Evolutionary conservation across 2,113 vertebrate species (phyloP).

Genomic region (Phalacrocorax brasilianus): DNA sequence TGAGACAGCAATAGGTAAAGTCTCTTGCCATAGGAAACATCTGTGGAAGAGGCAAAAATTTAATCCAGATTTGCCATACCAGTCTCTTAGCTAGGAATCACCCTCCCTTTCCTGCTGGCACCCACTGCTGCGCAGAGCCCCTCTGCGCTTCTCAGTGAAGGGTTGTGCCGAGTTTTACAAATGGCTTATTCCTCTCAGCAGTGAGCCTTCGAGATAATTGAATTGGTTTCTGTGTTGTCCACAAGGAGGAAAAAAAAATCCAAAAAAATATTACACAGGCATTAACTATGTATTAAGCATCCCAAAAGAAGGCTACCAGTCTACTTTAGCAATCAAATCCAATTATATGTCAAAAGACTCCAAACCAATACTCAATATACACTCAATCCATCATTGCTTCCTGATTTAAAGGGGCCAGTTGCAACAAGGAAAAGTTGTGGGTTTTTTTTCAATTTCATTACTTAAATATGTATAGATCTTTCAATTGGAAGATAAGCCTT

Average conservation of each 20-base stretch:
- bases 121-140: neutral
- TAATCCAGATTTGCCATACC: neutral
- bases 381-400: neutral
- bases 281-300: neutral
- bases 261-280: neutral
- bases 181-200: neutral
- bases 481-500: neutral
- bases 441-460: neutral
- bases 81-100: neutral
- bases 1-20: neutral
- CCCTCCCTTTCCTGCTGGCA: neutral
- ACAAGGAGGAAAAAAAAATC: neutral
- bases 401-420: neutral
- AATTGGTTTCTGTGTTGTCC: neutral
- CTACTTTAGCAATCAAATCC: neutral
- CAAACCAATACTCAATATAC: neutral
- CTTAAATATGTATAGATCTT: neutral
- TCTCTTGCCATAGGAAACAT: neutral
- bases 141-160: neutral
- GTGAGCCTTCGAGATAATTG: neutral
- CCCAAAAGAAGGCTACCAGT: neutral
- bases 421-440: neutral
- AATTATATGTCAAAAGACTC: neutral
- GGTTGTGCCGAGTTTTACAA: neutral
- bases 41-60: neutral